phyloP scores from a whole-genome alignment of 2,888 invertebrate species.

The Carabus problematicus region DNA sequence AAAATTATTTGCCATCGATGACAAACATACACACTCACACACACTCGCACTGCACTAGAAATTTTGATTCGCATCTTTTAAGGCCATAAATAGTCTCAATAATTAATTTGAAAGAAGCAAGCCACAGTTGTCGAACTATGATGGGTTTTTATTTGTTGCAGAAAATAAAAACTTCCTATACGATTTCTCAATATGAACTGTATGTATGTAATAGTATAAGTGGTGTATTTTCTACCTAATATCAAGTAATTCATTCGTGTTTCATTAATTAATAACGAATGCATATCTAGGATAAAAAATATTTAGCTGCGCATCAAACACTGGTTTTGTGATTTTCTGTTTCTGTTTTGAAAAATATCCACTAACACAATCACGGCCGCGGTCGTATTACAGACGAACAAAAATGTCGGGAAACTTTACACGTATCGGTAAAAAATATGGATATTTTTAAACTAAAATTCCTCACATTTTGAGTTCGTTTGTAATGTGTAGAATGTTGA shows the following conservation, averaged over 20 bases:
- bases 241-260: constrained; percentile 4
- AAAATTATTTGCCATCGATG: not conserved
- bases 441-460: too few species aligned
- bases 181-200: constrained; percentile 12
- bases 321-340: constrained; percentile 12
- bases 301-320: constrained; percentile 14
- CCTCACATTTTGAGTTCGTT: too few species aligned
- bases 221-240: constrained; percentile 20
- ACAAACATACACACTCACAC: constrained; percentile 7
- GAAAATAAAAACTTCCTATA: constrained; percentile 30
- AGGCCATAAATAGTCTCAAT: constrained; percentile 39
- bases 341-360: too few species aligned
- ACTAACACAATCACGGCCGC: constrained; percentile 3
- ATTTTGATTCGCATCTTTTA: constrained; percentile 39
- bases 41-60: constrained; percentile 20
- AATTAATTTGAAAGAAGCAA: constrained; percentile 32
- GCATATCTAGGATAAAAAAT: constrained; percentile 17
- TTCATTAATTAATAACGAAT: constrained; percentile 11
- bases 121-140: constrained; percentile 27
- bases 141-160: constrained; percentile 6
- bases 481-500: too few species aligned
- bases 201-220: constrained; percentile 15
- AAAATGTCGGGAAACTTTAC: too few species aligned
- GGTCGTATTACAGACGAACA: too few species aligned
- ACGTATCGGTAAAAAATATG: too few species aligned